phyloP scores from a whole-genome alignment of 2,888 invertebrate genomes.

The Philaethria dido region DNA sequence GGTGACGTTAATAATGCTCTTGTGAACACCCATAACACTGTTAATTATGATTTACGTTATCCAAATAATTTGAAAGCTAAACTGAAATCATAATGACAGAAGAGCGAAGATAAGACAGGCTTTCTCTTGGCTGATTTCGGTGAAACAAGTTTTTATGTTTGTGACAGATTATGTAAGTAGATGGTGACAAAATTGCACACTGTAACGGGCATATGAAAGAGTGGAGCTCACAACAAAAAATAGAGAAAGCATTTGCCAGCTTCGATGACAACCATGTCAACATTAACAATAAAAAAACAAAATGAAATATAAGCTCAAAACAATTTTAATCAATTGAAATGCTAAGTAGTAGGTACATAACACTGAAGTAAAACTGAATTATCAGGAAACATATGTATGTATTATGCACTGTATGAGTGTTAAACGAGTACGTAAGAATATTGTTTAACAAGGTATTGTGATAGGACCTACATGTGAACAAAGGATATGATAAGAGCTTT shows the following conservation, averaged over 20 bases:
- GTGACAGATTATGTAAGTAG: constrained; percentile 67
- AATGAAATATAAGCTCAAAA: constrained; percentile 13
- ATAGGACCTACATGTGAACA: constrained; percentile 51
- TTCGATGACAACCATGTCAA: constrained; percentile 47
- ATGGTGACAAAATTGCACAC: constrained; percentile 68
- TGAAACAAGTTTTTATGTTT: constrained; percentile 66
- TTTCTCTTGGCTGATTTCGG: constrained; percentile 67
- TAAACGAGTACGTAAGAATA: constrained; percentile 8
- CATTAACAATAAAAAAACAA: constrained; percentile 33
- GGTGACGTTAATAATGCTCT: constrained; percentile 44
- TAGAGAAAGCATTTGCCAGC: constrained; percentile 66
- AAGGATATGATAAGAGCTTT: constrained; percentile 61
- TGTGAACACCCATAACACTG: constrained; percentile 28
- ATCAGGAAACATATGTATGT: constrained; percentile 8
- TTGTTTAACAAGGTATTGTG: constrained; percentile 14
- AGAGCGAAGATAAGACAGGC: constrained; percentile 59
- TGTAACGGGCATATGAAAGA: constrained; percentile 60
- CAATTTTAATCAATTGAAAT: constrained; percentile 2
- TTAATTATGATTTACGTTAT: constrained; percentile 31
- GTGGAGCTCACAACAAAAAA: constrained; percentile 55
- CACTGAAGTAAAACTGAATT: constrained; percentile 6
- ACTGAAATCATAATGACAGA: constrained; percentile 51
- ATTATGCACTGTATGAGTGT: constrained; percentile 11
- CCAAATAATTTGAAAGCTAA: constrained; percentile 51
- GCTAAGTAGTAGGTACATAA: background rate